phyloP scores from a whole-genome alignment of 2,113 vertebrate genomes.

The Corapipo altera region DNA sequence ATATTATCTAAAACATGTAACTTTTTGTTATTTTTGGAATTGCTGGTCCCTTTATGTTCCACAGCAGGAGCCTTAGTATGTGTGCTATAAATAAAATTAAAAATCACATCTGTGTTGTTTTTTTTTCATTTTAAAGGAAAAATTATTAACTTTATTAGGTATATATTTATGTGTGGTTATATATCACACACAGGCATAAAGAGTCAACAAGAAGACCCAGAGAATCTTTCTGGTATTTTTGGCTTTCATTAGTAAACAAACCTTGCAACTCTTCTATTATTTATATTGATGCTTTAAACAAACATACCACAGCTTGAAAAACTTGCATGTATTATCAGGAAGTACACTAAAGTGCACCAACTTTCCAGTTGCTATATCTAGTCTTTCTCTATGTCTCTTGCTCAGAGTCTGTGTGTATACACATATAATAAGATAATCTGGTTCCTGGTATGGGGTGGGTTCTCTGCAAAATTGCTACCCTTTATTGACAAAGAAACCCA shows the following conservation, averaged over 20 bases:
- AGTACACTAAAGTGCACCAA: neutral
- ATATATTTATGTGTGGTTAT: neutral
- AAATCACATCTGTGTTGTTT: neutral
- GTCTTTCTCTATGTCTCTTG: neutral
- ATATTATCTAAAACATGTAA: neutral
- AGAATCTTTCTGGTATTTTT: neutral
- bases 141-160: neutral
- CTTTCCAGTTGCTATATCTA: neutral
- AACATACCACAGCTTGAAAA: neutral
- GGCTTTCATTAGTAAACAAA: neutral
- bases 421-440: neutral
- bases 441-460: neutral
- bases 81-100: neutral
- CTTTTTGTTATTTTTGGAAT: neutral
- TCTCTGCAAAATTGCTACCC: neutral
- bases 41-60: neutral
- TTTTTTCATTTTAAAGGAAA: neutral
- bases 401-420: neutral
- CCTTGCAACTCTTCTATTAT: neutral
- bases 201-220: too few relatives aligned
- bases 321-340: neutral
- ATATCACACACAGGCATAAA: neutral
- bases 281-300: neutral
- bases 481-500: neutral
- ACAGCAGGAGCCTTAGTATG: neutral